Evolutionary conservation across 2,888 invertebrate genomes (phyloP), one percentile per base, ranked within the genome.

Genomic region (Aphelenchoides bicaudatus): DNA sequence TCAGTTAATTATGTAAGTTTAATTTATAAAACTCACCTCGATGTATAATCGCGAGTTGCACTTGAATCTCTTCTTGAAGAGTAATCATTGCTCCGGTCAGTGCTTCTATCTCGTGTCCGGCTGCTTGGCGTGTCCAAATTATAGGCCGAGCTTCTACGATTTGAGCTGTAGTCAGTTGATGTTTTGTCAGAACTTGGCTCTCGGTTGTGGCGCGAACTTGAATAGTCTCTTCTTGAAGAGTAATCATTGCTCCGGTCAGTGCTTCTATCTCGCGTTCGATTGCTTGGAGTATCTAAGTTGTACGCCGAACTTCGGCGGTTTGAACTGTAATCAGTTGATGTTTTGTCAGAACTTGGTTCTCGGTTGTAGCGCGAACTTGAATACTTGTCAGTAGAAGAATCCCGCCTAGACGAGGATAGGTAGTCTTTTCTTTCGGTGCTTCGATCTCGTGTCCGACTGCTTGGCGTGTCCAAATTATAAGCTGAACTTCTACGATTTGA

Each of bases 371-470:
- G 34, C 13, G 34, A 43, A 43, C 16, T 43, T 8, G 10, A 6
- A n/a, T 43, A 19, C n/a, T 43, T 43, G 43, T 43, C 43, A n/a
- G 43, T n/a, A 10, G 43, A 21, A 8, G 43, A 43, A n/a, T 43
- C 43, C 25, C 43, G 43, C 8, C 43, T 19, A 10, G 43, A 43
- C 16, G 10, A 21, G 21, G 16, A 34, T 13, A 13, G 34, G 13
- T 34, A 13, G 34, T 34, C 16, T 43, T 19, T 43, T 43, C 43
- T 6, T 19, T 43, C 43, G 23, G 43, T 43, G 10, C 16, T 19
- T 25, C 21, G 6, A 8, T 43, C 43, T 43, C 43, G 43, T 43
- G 8, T 19, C 6, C 43, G 43, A 34, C 34, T 10, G 10, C 21
- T 6, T 43, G 43, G 25, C 10, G 16, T 43, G 16, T 43, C 43